Evolutionary conservation across 2,888 invertebrate genomes (phyloP).

Genomic region (Caenorhabditis zanzibari): DNA sequence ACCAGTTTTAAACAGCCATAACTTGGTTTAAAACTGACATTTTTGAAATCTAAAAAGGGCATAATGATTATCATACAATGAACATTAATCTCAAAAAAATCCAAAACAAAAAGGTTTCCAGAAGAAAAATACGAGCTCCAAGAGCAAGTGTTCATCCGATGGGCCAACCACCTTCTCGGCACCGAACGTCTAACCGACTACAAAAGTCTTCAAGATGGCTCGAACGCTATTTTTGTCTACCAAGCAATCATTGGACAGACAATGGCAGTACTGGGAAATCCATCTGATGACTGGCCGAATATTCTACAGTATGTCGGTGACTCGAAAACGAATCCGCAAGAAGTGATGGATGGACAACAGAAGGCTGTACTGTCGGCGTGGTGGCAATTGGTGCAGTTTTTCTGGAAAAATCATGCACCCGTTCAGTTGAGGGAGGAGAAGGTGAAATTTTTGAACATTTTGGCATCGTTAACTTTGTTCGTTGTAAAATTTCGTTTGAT

Average conservation of each 20-base stretch:
- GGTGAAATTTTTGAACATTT: too few relatives aligned
- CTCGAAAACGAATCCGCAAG: conserved; percentile 71
- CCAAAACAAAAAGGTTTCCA: too few relatives aligned
- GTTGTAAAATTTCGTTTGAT: background rate
- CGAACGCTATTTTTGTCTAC: conserved; percentile 60
- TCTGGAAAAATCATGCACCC: conserved; percentile 73
- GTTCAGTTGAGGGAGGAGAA: conserved; percentile 73
- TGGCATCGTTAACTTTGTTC: too few relatives aligned
- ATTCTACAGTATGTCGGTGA: conserved; percentile 74
- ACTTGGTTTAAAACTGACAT: background rate
- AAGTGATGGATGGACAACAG: conserved; percentile 73
- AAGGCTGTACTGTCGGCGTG: conserved; percentile 71
- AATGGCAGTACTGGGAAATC: conserved; percentile 69
- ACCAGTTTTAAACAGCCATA: background rate
- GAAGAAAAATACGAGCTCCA: conserved; percentile 96
- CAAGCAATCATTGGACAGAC: conserved; percentile 61
- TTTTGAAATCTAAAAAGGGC: background rate
- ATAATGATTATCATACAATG: background rate
- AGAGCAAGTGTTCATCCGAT: conserved; percentile 94
- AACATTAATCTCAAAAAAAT: background rate
- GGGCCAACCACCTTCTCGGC: conserved; percentile 88
- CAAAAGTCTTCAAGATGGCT: conserved; percentile 52
- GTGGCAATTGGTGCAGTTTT: conserved; percentile 74
- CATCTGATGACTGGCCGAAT: conserved; percentile 74
- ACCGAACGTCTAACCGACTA: conserved; percentile 86